phyloP scores from a whole-genome alignment of 2,888 invertebrate genomes.

The Eubasilissa splendida region DNA sequence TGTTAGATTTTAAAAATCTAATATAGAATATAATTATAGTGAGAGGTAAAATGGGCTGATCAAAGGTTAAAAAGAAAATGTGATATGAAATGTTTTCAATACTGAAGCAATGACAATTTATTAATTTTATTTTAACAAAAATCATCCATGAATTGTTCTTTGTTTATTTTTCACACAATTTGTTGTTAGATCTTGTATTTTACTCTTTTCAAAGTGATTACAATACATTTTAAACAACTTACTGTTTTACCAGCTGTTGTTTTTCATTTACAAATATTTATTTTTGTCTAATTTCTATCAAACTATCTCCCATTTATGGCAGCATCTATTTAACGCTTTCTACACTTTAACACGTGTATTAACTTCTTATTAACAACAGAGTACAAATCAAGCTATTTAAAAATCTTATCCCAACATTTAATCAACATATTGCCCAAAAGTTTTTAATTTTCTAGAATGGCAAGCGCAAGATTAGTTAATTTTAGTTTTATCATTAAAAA shows the following conservation, averaged over 20 bases:
- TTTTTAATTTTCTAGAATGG: slow-evolving; percentile 50
- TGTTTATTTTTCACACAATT: slow-evolving; percentile 53
- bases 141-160: slow-evolving; percentile 57
- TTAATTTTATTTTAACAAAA: slow-evolving; percentile 30
- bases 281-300: slow-evolving; percentile 55
- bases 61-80: slow-evolving; percentile 16
- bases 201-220: slow-evolving; percentile 50
- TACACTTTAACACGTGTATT: slow-evolving; percentile 54
- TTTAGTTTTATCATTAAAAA: slow-evolving; percentile 43
- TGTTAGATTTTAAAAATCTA: slow-evolving; percentile 20
- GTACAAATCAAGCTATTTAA: slow-evolving; percentile 53
- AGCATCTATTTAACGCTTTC: slow-evolving; percentile 57
- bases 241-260: slow-evolving; percentile 24
- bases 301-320: slow-evolving; percentile 54
- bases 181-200: slow-evolving; percentile 51
- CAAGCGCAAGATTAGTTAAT: slow-evolving; percentile 57
- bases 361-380: slow-evolving; percentile 52
- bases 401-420: slow-evolving; percentile 41
- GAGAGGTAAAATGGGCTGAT: slow-evolving; percentile 6
- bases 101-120: slow-evolving; percentile 15
- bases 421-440: slow-evolving; percentile 47
- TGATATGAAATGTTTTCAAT: slow-evolving; percentile 29
- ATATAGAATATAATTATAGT: slow-evolving; percentile 5
- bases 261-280: slow-evolving; percentile 52
- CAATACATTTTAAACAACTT: slow-evolving; percentile 34